phyloP scores from a whole-genome alignment of 2,888 invertebrate species.

The Diarsia brunnea region DNA sequence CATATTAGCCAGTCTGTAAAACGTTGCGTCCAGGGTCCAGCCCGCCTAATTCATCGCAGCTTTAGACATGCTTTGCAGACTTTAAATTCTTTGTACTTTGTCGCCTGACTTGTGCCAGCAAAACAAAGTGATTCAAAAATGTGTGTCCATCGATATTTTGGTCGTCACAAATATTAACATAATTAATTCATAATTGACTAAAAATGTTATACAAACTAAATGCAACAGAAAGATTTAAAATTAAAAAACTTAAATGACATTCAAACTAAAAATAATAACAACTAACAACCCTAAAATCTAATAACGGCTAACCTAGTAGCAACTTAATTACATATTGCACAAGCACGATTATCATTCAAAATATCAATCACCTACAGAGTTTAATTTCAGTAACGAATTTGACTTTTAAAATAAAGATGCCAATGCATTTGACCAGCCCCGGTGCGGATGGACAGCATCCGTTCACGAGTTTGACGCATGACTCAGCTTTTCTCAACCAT shows the following conservation, averaged over 20 bases:
- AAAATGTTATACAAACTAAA: neutral
- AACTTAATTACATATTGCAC: neutral
- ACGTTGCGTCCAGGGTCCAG: no score
- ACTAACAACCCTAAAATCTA: neutral
- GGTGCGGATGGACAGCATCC: constrained; percentile 46
- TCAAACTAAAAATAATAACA: neutral
- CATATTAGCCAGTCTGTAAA: neutral
- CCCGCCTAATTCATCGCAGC: no score
- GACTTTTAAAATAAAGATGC: constrained; percentile 44
- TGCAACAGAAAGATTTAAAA: neutral
- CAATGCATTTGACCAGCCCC: constrained; percentile 14
- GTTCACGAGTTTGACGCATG: constrained; percentile 41
- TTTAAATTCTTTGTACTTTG: no score
- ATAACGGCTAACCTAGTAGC: neutral
- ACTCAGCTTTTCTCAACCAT: constrained; percentile 36
- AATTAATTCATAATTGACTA: no score
- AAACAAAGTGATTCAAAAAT: fast-evolving
- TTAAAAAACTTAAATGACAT: neutral
- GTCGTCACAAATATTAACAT: no score
- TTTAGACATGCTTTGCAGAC: no score
- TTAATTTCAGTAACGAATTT: constrained; percentile 36
- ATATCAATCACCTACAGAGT: constrained; percentile 29
- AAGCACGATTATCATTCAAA: constrained; percentile 42
- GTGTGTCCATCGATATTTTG: neutral
- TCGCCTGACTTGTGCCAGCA: neutral